Base-by-base conservation (phyloP, 1,140 invertebrate genomes). In the Drosophila quadrilineata region DNA sequence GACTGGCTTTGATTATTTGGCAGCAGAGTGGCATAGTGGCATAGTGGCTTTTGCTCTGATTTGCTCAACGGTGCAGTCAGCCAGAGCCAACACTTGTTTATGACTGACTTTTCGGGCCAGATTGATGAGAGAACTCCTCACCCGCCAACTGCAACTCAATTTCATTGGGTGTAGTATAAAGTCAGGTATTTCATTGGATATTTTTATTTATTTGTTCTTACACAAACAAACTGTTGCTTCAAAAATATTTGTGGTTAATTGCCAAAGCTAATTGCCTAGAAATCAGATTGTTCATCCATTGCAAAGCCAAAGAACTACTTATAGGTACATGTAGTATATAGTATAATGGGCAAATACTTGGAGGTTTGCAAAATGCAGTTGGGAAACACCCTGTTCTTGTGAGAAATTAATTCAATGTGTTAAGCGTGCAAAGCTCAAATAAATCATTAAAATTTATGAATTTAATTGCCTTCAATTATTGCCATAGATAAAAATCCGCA, bases 361-460 rank as follows among this genome's bases (percentile, higher is more conserved):
- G n/a, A n/a, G n/a, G n/a, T n/a, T n/a, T n/a, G n/a, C n/a, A 2
- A 10, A n/a, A 14, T 45, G 14, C 41, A 26, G 28, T 45, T 31
- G 0, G 0, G 3, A 12, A 52, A 8, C 79, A 85, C 77, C 77
- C 77, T 84, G 58, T 77, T 24, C 14, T 14, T 9, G 2, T 29
- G 14, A 56, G 60, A 58, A 84, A 82, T 73, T 73, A 70, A 82
- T 73, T 50, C 63, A 69, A 56, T 70, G 41, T 60, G 38, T 60
- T 70, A 60, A 73, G 79, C 60, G 71, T 67, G 76, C 75, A 67
- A 36, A 52, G 62, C 50, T 63, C 54, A 84, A 84, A 85, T 84
- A 84, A 84, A 84, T 85, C 77, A 84, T 84, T 85, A 84, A 77
- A 84, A 85, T 79, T 85, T 84, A 84, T 84, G 77, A 79, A 79